Conservation (phyloP, 2,113 vertebrate genomes). For the Corythornis madagascariensis region DNA sequence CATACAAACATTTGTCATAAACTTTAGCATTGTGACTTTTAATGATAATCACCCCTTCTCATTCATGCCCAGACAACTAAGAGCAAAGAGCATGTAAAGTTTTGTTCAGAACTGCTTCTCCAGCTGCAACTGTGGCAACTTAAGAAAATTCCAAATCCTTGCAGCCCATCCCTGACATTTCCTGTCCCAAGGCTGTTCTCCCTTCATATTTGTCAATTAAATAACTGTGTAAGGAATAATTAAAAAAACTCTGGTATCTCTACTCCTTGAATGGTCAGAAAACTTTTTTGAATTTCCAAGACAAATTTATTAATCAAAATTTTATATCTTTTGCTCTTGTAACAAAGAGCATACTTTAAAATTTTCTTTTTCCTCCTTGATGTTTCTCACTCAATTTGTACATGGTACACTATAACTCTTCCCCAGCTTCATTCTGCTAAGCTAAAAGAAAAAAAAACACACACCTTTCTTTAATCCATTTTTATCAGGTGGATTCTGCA, state of each 20-base stretch:
- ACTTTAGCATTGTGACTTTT: background rate
- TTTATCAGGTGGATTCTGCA: background rate
- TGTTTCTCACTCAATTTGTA: background rate
- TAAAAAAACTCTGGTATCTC: background rate
- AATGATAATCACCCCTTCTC: background rate
- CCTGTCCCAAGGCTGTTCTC: rapidly evolving
- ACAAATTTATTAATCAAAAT: background rate
- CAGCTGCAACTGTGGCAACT: background rate
- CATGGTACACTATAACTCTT: background rate
- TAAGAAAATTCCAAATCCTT: background rate
- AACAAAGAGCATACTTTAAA: background rate
- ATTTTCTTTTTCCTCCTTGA: background rate
- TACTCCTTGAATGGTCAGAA: background rate
- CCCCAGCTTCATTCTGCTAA: background rate
- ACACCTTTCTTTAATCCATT: background rate
- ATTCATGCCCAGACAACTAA: background rate
- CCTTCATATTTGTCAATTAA: background rate
- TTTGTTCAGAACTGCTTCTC: background rate
- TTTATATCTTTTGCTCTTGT: background rate
- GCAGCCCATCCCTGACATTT: background rate
- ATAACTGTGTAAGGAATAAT: background rate
- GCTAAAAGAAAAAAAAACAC: background rate
- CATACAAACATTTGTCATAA: background rate
- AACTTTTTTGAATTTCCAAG: background rate
- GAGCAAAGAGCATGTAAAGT: background rate